Evolutionary conservation across 2,888 invertebrate species (phyloP), one percentile per base, ranked within the genome.

Genomic region (Athrips mouffetella): DNA sequence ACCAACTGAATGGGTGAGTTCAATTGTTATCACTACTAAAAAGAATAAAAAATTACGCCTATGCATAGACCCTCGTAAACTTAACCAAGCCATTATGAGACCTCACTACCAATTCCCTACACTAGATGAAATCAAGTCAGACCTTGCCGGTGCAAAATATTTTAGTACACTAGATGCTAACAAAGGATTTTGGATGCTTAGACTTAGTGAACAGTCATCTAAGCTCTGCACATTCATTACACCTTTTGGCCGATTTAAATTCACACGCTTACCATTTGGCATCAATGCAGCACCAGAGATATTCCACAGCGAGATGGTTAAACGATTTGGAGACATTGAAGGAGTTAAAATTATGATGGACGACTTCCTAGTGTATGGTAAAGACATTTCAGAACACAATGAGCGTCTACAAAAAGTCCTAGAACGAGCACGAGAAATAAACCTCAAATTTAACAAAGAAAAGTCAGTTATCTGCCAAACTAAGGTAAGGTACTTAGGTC

Each of bases 191-290:
- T 58, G 55, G 54, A 57, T 54, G 52, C 25, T 58, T 10, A 39
- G 23, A 30, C 40, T 61, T 10, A 15, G 23, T 21, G 49, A 54
- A 18, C 13, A 20, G 3, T 47, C 48, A 2, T 58, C 58, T 11
- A 48, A 53, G 13, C 47, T 59, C 0, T 59, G 58, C 23, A 62
- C 61, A n/a, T 62, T 59, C 27, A 53, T 52, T 13, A 56, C 61
- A 33, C 59, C 54, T 0, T 51, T 33, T 47, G 57, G 58, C 3
- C 18, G 61, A 10, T 59, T 54, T 27, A 45, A 50, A 15, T 61
- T 50, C 41, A 20, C 16, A 3, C 33, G 57, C 2, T 15, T 60
- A 7, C 57, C 58, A 0, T 60, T 55, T 46, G 58, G 60, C 8
- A 54, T 58, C 0, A 57, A 53, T 47, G 44, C 51, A 25, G 53